phyloP scores from a whole-genome alignment of 2,113 vertebrate species.

The Scartelaos histophorus region DNA sequence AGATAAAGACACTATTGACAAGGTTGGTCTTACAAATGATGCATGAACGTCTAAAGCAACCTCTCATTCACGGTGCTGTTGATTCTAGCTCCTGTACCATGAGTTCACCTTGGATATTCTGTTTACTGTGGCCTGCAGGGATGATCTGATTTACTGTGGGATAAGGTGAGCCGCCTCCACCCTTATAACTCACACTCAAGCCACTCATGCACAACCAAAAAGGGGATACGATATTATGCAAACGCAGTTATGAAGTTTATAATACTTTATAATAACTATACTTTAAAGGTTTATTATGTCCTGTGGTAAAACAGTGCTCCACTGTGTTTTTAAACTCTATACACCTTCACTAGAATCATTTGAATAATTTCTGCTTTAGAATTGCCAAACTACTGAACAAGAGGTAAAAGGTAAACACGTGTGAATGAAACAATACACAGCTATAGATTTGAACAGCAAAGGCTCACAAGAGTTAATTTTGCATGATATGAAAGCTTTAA shows the following conservation, averaged over 20 bases:
- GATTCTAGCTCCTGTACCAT: constrained; percentile 78
- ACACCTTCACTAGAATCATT: no score
- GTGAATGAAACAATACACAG: no score
- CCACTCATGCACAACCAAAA: constrained; percentile 14
- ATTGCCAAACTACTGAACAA: no score
- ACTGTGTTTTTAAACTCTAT: no score
- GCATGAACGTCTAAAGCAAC: constrained; percentile 7
- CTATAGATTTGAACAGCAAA: no score
- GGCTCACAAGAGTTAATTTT: no score
- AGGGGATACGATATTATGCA: background rate
- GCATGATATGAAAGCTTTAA: no score
- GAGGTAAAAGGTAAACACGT: no score
- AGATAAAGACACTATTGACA: constrained; percentile 72
- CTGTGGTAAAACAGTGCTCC: background rate
- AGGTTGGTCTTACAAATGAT: constrained; percentile 41
- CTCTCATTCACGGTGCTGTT: constrained; percentile 21
- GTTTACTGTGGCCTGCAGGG: constrained; percentile 76
- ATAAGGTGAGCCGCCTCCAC: constrained; percentile 72
- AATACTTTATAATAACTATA: no score
- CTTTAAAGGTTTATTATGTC: no score
- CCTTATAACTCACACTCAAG: constrained; percentile 17
- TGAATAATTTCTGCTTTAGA: no score
- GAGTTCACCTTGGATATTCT: constrained; percentile 84
- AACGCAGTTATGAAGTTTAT: background rate
- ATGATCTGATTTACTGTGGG: constrained; percentile 83